phyloP scores from a whole-genome alignment of 2,113 vertebrate species.

The Sylvilagus bachmani region DNA sequence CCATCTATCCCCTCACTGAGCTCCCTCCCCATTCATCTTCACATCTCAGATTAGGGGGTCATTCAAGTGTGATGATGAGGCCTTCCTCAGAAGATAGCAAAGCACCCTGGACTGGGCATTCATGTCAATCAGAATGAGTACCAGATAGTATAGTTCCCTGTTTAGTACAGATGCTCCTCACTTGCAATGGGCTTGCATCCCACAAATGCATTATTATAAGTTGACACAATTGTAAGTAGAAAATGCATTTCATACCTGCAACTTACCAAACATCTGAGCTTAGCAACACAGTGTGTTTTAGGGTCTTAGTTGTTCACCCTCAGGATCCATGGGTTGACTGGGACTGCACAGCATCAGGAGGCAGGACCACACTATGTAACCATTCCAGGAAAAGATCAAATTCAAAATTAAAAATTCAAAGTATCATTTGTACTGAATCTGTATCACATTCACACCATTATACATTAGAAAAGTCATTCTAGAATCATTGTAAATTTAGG shows the following conservation, averaged over 20 bases:
- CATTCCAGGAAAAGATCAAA: neutral
- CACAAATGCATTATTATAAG: neutral
- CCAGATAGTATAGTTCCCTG: neutral
- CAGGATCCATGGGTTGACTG: neutral
- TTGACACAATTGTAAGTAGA: neutral
- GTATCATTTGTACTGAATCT: neutral
- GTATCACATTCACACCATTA: neutral
- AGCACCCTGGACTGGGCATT: neutral
- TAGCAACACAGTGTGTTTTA: neutral
- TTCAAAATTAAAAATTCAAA: neutral
- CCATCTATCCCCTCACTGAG: neutral
- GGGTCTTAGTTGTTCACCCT: neutral
- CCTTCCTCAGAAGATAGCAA: accelerated
- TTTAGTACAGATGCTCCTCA: neutral
- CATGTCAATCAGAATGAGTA: neutral
- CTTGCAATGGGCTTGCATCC: neutral
- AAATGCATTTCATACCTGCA: neutral
- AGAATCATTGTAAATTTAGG: neutral
- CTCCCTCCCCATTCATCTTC: neutral
- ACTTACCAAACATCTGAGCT: neutral
- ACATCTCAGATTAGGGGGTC: neutral
- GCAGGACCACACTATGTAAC: neutral
- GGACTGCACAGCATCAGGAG: neutral
- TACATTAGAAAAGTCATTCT: neutral
- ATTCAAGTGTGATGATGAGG: accelerated